phyloP scores from a whole-genome alignment of 2,888 invertebrate genomes.

The Drosophila neutralis region DNA sequence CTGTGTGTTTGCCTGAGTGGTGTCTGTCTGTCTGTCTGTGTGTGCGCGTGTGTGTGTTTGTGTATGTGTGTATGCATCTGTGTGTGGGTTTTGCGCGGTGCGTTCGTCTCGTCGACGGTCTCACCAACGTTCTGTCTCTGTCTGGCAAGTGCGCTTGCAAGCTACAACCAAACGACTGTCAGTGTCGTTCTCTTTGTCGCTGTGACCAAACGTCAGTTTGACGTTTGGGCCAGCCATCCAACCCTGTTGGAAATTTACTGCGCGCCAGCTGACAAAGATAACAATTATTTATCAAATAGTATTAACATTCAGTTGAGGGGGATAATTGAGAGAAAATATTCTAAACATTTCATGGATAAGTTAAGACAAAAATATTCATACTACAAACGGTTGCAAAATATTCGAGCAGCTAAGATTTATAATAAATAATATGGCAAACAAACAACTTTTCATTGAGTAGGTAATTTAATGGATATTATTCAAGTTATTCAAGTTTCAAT shows the following conservation, averaged over 20 bases:
- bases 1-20: conserved; percentile 38
- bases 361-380: background rate
- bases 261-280: conserved; percentile 4
- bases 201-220: conserved; percentile 69
- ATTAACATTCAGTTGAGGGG: background rate
- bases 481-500: background rate
- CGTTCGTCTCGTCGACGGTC: conserved; percentile 69
- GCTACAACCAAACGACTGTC: conserved; percentile 50
- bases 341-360: background rate
- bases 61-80: conserved; percentile 32
- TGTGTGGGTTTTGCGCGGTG: conserved; percentile 60
- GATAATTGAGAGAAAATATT: background rate
- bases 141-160: conserved; percentile 48
- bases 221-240: conserved; percentile 55
- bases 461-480: background rate
- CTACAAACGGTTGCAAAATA: background rate
- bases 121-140: conserved; percentile 66
- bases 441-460: background rate
- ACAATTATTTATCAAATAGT: background rate
- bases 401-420: background rate
- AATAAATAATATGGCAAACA: background rate
- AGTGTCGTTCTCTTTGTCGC: conserved; percentile 72
- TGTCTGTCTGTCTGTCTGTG: conserved; percentile 25
- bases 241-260: conserved; percentile 59
- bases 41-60: conserved; percentile 31